These are phyloP conservation scores for Zosterops pallidus DNA, from an alignment of 2,113 vertebrate species.

Conservation along the genomic window DNA sequence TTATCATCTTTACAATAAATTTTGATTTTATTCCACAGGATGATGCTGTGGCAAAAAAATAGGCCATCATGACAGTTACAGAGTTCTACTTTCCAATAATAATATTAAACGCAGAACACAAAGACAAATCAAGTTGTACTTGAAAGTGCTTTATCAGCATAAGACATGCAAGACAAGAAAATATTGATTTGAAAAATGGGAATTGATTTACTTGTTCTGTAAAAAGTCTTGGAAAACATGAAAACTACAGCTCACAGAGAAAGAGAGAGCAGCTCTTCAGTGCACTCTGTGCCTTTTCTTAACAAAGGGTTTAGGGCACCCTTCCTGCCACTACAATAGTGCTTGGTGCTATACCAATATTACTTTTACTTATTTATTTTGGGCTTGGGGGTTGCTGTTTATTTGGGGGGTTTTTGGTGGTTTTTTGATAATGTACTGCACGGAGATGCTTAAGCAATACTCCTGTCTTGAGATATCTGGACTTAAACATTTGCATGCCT, in stretches of 20 bases:
- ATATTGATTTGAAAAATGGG: not conserved
- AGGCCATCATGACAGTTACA: not conserved
- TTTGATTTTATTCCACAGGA: not conserved
- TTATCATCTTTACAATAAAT: not conserved
- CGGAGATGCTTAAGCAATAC: not conserved
- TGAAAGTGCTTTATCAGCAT: not conserved
- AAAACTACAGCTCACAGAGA: not conserved
- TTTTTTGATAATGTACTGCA: not conserved
- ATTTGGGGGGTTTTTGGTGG: rapidly evolving
- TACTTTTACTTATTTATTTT: not conserved
- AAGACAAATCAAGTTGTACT: not conserved
- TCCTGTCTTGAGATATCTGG: not conserved
- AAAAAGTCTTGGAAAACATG: not conserved
- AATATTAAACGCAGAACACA: not conserved
- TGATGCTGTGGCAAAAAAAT: not conserved
- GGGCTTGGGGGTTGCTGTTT: not conserved
- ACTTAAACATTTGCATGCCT: not conserved
- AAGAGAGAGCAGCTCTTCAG: not conserved
- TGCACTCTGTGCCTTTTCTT: not conserved
- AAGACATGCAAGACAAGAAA: not conserved
- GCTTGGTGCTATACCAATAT: not conserved
- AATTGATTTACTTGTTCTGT: not conserved
- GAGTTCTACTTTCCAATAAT: not conserved
- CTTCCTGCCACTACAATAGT: not conserved
- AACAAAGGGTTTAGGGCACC: not conserved